Base-by-base conservation (phyloP, 2,113 vertebrate genomes). In the Elephantulus edwardii region DNA sequence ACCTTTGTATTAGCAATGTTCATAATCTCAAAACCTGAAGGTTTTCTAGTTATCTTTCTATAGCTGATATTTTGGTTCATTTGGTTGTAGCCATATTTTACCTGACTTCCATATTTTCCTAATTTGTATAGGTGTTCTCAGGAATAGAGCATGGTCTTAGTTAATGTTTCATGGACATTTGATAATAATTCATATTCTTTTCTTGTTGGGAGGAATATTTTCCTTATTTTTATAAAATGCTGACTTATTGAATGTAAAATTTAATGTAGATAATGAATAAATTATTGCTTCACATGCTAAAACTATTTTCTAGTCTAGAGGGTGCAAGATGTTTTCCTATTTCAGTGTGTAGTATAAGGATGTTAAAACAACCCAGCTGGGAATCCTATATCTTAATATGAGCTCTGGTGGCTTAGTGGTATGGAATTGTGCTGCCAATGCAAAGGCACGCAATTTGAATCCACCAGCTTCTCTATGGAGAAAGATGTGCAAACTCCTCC, bases 211-310 rank as follows among this genome's bases (percentile, higher is more conserved):
- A 50, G 5, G 12, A 62, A 6, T 64, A 10, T 58, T 93, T 75
- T 86, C 81, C 33, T 44, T 72, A 79, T 79, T 70, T 89, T 93
- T 62, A 84, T n/a, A n/a, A n/a, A n/a, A n/a, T n/a, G n/a, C n/a
- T n/a, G n/a, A n/a, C n/a, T n/a, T n/a, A n/a, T n/a, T n/a, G 30
- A 4, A 84, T 17, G 14, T 56, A 24, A 22, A 95, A 91, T 90
- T 28, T 83, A 56, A 94, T n/a, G 6, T 4, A 78, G 48, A 70
- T 87, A 90, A 74, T 66, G 16, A 83, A 42, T 64, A 90, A 58
- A 42, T 88, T 86, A 66, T 22, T 28, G 83, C 30, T 85, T 56
- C 16, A 75, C 10, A 77, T 33, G 17, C 28, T 90, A 66, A 11
- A 48, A 48, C 60, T 82, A 62, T 64, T 66, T 24, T 62, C 9